Percentiles rank a stretch among this genome's conserved stretches.
phyloP scores from a whole-genome alignment of 2,888 invertebrate genomes.

The Ephialtes manifestator region DNA sequence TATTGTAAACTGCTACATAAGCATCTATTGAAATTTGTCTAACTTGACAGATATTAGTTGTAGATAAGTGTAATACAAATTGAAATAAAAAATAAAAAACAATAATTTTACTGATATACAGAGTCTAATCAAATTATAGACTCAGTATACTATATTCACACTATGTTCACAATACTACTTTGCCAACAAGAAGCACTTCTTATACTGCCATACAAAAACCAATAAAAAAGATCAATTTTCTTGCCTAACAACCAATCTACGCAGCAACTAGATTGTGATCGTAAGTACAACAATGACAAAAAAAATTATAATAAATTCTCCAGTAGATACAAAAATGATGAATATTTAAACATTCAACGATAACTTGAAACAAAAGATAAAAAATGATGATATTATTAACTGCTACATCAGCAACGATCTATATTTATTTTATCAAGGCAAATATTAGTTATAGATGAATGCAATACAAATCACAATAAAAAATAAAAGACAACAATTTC shows the following conservation, averaged over 20 bases:
- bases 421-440: too few species aligned
- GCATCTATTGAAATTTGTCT: neutral
- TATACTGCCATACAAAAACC: neutral
- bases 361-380: neutral
- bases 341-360: neutral
- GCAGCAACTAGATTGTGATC: neutral
- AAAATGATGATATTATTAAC: too few species aligned
- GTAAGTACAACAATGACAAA: slow-evolving; percentile 7
- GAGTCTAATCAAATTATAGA: neutral
- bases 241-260: slow-evolving; percentile 8
- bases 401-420: too few species aligned
- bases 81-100: neutral
- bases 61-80: neutral
- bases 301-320: neutral
- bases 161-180: neutral
- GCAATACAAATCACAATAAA: too few species aligned
- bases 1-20: too few species aligned
- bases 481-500: too few species aligned
- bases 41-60: neutral
- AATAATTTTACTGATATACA: neutral
- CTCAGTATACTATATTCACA: neutral
- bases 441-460: too few species aligned
- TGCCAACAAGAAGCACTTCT: neutral
- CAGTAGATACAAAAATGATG: too few species aligned
- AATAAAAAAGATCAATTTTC: neutral